Percentiles rank a stretch among this genome's conserved stretches.
Conservation (phyloP, 2,888 invertebrate species). For the Plebejus melissa region DNA sequence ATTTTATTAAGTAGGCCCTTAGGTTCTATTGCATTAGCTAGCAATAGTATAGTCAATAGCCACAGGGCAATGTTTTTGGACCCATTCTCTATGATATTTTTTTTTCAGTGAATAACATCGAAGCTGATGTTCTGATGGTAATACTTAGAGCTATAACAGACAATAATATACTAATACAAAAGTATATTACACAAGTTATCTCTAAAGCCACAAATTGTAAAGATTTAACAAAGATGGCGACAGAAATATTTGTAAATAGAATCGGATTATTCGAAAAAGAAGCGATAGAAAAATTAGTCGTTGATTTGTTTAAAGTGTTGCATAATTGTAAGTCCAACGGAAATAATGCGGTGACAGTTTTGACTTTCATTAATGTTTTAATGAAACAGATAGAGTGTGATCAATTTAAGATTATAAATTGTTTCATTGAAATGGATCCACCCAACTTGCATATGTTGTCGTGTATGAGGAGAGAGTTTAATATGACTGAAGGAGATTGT, state of each 20-base stretch:
- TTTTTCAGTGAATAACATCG: conserved; percentile 50
- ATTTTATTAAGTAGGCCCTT: not conserved
- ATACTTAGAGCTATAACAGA: conserved; percentile 45
- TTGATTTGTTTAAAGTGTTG: conserved; percentile 35
- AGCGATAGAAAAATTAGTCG: conserved; percentile 34
- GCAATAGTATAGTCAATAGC: not conserved
- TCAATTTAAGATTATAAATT: conserved; percentile 11
- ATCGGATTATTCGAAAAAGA: conserved; percentile 45
- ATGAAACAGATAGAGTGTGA: conserved; percentile 24
- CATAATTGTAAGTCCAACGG: conserved; percentile 34
- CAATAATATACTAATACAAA: conserved; percentile 45
- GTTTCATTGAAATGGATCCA: conserved; percentile 11
- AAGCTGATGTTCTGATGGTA: conserved; percentile 46
- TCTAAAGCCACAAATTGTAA: conserved; percentile 40
- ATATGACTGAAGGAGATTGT: not conserved
- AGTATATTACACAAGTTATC: conserved; percentile 45
- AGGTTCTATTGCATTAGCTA: not conserved
- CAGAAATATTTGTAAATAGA: conserved; percentile 47
- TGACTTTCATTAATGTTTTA: conserved; percentile 39
- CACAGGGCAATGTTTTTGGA: not conserved
- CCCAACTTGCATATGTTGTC: conserved; percentile 28
- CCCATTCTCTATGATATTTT: not conserved
- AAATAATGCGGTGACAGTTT: conserved; percentile 30
- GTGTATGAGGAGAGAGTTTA: conserved; percentile 20
- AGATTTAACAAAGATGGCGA: conserved; percentile 42